Evolutionary conservation across 2,888 invertebrate species (phyloP).

Genomic region (Coecobrya sp.): DNA sequence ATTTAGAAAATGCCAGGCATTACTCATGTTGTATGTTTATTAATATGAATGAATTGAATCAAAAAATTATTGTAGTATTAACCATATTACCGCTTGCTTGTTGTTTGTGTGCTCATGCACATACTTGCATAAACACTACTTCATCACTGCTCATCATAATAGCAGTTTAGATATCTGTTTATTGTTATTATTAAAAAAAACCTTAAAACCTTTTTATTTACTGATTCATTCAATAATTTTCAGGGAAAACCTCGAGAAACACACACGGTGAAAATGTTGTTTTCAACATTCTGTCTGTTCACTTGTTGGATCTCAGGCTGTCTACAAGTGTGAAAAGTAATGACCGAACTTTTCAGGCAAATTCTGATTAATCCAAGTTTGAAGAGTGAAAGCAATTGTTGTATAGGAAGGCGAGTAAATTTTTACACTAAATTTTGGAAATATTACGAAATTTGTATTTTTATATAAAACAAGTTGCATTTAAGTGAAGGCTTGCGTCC

Average conservation of each 20-base stretch:
- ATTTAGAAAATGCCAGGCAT: conserved; percentile 46
- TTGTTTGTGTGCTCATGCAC: conserved; percentile 38
- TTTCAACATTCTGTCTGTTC: conserved; percentile 61
- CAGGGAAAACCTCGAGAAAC: conserved; percentile 1
- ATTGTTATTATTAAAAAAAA: conserved; percentile 31
- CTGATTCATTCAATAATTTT: conserved; percentile 43
- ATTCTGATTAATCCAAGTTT: conserved; percentile 56
- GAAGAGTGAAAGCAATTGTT: background rate
- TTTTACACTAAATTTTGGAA: background rate
- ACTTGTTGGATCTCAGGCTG: conserved; percentile 65
- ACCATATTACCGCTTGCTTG: conserved; percentile 46
- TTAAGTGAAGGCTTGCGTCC: too few species aligned
- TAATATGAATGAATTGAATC: conserved; percentile 12
- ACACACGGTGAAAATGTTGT: conserved; percentile 8
- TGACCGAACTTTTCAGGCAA: conserved; percentile 58
- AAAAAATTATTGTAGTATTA: conserved; percentile 33
- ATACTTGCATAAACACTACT: background rate
- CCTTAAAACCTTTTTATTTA: conserved; percentile 22
- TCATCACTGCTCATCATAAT: conserved; percentile 34
- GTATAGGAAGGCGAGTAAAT: background rate
- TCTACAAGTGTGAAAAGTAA: background rate
- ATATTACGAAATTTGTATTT: too few species aligned
- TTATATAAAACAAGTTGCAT: too few species aligned
- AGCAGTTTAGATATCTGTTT: conserved; percentile 37
- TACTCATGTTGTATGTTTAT: background rate